Evolutionary conservation across 2,113 vertebrate species (phyloP).

Genomic region (Oreocharis arfaki): DNA sequence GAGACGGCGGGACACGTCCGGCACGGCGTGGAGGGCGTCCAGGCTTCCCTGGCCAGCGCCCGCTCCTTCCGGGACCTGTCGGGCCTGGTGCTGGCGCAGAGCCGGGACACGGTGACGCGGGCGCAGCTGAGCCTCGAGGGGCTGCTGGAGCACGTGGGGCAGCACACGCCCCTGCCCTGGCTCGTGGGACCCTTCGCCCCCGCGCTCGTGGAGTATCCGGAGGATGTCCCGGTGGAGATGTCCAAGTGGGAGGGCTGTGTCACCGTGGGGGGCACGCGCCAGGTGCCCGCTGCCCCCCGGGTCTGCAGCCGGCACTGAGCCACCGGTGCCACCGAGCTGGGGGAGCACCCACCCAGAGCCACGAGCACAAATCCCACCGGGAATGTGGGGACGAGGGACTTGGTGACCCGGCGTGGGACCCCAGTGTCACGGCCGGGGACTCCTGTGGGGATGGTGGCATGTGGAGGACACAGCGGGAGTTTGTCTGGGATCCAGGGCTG

Average conservation of each 20-base stretch:
- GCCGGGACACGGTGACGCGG: constrained; percentile 69
- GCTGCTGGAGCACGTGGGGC: constrained; percentile 75
- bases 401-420: fast-evolving
- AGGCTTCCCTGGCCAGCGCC: constrained; percentile 68
- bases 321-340: fast-evolving
- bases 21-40: constrained; percentile 74
- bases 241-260: constrained; percentile 36
- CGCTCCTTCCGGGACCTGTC: constrained; percentile 76
- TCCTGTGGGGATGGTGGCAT: fast-evolving
- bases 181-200: constrained; percentile 75
- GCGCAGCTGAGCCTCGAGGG: constrained; percentile 82
- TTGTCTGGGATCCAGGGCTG: background rate
- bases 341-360: fast-evolving
- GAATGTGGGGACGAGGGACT: background rate
- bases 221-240: background rate
- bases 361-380: fast-evolving
- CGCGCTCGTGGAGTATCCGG: background rate
- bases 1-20: constrained; percentile 77
- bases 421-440: fast-evolving
- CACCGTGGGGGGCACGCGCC: background rate
- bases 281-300: fast-evolving
- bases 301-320: background rate
- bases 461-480: fast-evolving
- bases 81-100: constrained; percentile 70
- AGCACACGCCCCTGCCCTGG: constrained; percentile 81